Evolutionary conservation across 2,113 vertebrate genomes (phyloP).

Genomic region (Microtus montanus): DNA sequence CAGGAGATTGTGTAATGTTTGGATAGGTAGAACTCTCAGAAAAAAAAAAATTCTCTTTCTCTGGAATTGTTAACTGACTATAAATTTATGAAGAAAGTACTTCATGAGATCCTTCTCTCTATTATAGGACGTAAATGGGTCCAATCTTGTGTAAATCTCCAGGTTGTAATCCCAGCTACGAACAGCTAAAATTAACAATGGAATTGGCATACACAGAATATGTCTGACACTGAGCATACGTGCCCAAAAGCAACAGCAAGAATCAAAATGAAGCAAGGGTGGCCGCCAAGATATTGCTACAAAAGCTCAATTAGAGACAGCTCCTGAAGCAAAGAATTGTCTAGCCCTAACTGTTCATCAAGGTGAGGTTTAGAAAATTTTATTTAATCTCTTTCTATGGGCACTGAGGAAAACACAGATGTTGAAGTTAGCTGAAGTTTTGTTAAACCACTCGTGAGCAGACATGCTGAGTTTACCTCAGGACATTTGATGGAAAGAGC

Average conservation of each 20-base stretch:
- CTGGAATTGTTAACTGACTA: neutral
- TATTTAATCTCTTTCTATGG: neutral
- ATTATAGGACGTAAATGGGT: neutral
- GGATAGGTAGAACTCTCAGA: too few species aligned
- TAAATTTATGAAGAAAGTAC: neutral
- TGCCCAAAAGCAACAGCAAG: neutral
- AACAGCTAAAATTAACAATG: neutral
- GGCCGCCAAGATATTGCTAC: accelerated
- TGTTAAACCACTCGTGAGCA: neutral
- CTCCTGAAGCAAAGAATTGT: neutral
- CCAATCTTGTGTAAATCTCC: neutral
- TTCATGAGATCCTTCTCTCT: neutral
- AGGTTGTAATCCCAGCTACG: neutral
- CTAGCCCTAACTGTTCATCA: neutral
- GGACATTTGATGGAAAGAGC: neutral
- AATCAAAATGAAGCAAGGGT: accelerated
- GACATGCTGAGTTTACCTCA: neutral
- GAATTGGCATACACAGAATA: neutral
- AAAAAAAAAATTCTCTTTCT: neutral
- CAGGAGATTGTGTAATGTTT: too few species aligned
- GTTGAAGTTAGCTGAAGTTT: neutral
- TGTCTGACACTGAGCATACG: too few species aligned
- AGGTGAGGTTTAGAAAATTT: accelerated
- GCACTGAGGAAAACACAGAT: neutral
- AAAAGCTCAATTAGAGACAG: neutral